A percentile compares a stretch with the other conserved stretches of the same genome.
phyloP scores from a whole-genome alignment of 1,140 invertebrate genomes.

The Sitodiplosis mosellana region DNA sequence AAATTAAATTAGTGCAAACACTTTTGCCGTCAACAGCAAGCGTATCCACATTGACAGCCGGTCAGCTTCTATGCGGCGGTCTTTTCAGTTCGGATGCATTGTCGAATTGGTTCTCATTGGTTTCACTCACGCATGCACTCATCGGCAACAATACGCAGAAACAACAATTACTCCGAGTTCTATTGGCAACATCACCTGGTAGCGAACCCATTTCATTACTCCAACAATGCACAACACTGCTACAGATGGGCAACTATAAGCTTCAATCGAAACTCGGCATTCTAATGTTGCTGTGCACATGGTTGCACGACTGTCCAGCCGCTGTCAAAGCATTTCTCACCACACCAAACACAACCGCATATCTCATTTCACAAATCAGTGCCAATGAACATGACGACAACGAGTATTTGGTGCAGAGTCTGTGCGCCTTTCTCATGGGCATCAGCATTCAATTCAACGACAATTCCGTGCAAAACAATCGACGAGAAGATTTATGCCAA shows the following conservation, averaged over 20 bases:
- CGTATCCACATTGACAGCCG: slow-evolving; percentile 45
- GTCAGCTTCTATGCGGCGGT: slow-evolving; percentile 87
- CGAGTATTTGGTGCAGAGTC: slow-evolving; percentile 71
- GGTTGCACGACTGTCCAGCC: slow-evolving; percentile 68
- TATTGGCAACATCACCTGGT: slow-evolving; percentile 71
- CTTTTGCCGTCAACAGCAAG: slow-evolving; percentile 70
- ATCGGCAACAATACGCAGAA: slow-evolving; percentile 78
- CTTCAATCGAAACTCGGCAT: slow-evolving; percentile 81
- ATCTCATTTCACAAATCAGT: slow-evolving; percentile 57
- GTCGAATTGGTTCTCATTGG: slow-evolving; percentile 95
- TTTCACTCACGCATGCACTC: slow-evolving; percentile 79
- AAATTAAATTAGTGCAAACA: slow-evolving; percentile 76
- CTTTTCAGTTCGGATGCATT: slow-evolving; percentile 77
- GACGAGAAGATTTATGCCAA: slow-evolving; percentile 53
- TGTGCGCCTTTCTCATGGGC: slow-evolving; percentile 88
- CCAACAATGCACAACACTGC: slow-evolving; percentile 65
- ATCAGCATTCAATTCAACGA: slow-evolving; percentile 88
- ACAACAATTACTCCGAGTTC: slow-evolving; percentile 79
- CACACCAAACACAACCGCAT: slow-evolving; percentile 73
- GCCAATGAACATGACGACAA: slow-evolving; percentile 70
- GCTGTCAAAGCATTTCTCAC: slow-evolving; percentile 71
- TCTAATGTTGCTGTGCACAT: slow-evolving; percentile 76
- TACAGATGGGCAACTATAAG: slow-evolving; percentile 65
- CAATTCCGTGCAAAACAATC: slow-evolving; percentile 59
- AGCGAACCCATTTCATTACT: slow-evolving; percentile 72